These are phyloP conservation scores for Rotaria magnacalcarata DNA, from an alignment of 2,888 invertebrate genomes.

Conservation along the genomic window DNA sequence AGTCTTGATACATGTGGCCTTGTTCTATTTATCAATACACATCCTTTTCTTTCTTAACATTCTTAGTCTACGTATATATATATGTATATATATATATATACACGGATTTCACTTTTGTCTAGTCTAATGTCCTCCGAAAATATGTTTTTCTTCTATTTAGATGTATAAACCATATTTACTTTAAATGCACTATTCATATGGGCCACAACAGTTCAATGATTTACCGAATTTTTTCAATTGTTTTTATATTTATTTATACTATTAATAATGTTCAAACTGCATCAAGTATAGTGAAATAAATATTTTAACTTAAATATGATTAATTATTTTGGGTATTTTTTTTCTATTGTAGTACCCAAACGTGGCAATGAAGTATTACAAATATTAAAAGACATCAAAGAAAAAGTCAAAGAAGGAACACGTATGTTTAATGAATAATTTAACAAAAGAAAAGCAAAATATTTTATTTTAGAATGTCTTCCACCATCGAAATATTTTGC, in stretches of 20 bases:
- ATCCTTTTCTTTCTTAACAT: neutral
- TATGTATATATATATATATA: neutral
- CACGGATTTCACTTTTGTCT: neutral
- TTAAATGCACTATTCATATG: neutral
- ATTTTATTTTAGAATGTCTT: conserved; percentile 3
- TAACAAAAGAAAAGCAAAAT: neutral
- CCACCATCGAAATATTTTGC: conserved; percentile 25
- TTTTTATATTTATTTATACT: neutral
- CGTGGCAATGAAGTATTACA: conserved; percentile 5
- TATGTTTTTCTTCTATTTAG: neutral
- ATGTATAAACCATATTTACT: neutral
- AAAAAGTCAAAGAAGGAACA: conserved; percentile 8
- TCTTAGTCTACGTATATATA: neutral
- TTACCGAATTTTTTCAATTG: neutral
- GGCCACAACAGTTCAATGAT: neutral
- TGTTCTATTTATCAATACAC: conserved; percentile 18
- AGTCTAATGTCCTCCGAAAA: neutral
- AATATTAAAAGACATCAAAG: neutral
- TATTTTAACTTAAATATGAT: neutral
- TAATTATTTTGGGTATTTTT: neutral
- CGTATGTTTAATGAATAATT: neutral
- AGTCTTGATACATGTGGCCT: neutral
- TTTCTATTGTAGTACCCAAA: neutral
- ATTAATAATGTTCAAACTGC: neutral
- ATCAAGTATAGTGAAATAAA: neutral